Evolutionary conservation across 2,888 invertebrate genomes (phyloP).

Genomic region (Xanthorhoe spadicearia): DNA sequence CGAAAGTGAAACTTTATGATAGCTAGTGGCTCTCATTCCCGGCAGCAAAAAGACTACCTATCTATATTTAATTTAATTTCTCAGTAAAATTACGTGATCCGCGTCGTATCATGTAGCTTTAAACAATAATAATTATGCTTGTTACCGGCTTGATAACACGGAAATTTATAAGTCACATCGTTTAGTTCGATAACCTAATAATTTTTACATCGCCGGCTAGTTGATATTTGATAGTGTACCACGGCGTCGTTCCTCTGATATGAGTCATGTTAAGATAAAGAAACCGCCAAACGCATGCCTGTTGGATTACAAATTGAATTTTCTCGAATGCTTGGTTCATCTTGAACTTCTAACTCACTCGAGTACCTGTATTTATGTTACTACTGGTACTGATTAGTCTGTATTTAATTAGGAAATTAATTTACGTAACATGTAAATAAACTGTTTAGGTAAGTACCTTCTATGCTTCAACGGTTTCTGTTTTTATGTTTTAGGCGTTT

Average conservation of each 20-base stretch:
- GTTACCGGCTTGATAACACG: slow-evolving; percentile 15
- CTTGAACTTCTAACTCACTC: not conserved
- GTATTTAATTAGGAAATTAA: no score
- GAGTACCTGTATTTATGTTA: no score
- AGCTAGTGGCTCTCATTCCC: not conserved
- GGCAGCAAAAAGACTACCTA: not conserved
- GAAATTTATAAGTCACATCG: slow-evolving; percentile 3
- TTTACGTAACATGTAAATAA: no score
- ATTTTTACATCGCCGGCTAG: slow-evolving; percentile 13
- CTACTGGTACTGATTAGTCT: no score
- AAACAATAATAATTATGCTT: slow-evolving; percentile 4
- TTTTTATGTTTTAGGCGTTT: slow-evolving; percentile 85
- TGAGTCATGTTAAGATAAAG: slow-evolving; percentile 27
- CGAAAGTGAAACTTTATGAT: not conserved
- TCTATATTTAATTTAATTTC: not conserved
- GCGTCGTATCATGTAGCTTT: not conserved
- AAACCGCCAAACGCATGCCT: not conserved
- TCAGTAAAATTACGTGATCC: not conserved
- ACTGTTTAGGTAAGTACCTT: no score
- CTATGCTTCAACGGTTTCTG: not conserved
- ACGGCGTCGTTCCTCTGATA: slow-evolving; percentile 31
- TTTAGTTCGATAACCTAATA: slow-evolving; percentile 32
- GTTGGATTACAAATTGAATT: not conserved
- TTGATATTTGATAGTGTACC: slow-evolving; percentile 23
- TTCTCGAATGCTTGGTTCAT: not conserved